Conservation (phyloP, 2,113 vertebrate species). For the Micromys minutus region DNA sequence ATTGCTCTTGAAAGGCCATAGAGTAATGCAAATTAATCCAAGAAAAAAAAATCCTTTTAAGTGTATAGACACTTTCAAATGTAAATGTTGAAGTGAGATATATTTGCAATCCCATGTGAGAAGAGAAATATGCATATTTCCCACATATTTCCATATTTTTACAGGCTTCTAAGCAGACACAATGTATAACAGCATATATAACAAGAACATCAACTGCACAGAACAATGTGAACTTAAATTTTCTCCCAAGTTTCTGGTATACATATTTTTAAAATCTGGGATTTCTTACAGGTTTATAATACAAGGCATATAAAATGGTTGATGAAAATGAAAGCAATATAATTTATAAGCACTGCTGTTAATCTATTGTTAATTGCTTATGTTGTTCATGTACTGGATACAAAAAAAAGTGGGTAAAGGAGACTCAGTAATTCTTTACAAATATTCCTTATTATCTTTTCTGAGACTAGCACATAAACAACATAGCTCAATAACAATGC, state of each 20-base stretch:
- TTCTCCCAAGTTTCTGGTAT: background rate
- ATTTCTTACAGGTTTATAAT: conserved; percentile 38
- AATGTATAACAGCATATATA: conserved; percentile 48
- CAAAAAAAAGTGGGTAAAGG: background rate
- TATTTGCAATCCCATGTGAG: conserved; percentile 49
- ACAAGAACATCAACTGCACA: conserved; percentile 16
- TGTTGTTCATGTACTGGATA: background rate
- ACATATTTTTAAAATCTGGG: conserved; percentile 25
- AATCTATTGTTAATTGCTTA: background rate
- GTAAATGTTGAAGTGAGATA: conserved; percentile 54
- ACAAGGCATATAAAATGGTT: background rate
- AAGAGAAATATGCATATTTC: conserved; percentile 52
- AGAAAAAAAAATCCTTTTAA: conserved; percentile 43
- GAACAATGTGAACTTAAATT: conserved; percentile 38
- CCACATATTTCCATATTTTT: conserved; percentile 35
- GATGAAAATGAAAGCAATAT: conserved; percentile 19
- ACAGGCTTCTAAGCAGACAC: conserved; percentile 25
- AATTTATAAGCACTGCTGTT: conserved; percentile 4
- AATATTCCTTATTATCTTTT: background rate
- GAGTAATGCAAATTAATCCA: conserved; percentile 37
- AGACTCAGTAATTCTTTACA: background rate
- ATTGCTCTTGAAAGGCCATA: conserved; percentile 14
- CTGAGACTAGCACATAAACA: background rate
- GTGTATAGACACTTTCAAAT: background rate
- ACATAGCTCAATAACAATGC: background rate